These are phyloP conservation scores for Coccyzus lansbergi DNA, from an alignment of 2,797 vertebrate genomes.

Conservation along the genomic window DNA sequence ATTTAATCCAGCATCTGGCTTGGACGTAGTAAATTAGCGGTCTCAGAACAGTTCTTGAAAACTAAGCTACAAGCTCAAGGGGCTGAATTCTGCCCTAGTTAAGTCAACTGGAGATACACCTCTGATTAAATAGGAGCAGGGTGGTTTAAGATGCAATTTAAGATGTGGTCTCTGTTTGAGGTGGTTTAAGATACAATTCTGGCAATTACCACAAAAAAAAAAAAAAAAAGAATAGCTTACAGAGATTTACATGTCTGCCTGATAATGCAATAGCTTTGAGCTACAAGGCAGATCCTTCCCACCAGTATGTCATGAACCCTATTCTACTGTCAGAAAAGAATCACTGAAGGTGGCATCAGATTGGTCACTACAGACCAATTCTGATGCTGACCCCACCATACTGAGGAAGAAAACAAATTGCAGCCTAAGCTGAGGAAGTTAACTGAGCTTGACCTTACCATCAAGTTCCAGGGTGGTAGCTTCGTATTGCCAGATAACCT, in stretches of 20 bases:
- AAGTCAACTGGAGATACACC: neutral
- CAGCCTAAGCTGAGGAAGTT: neutral
- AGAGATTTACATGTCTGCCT: neutral
- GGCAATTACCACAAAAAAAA: neutral
- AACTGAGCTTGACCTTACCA: neutral
- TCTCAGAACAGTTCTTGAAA: neutral
- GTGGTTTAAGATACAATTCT: neutral
- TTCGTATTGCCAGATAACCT: neutral
- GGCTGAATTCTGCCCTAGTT: neutral
- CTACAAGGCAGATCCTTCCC: neutral
- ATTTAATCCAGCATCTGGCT: neutral
- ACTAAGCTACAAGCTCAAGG: conserved; percentile 10
- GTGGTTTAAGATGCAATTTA: neutral
- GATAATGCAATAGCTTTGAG: neutral
- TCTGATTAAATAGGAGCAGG: neutral
- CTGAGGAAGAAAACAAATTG: neutral
- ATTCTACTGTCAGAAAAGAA: neutral
- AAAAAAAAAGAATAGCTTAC: neutral
- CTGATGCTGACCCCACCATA: neutral
- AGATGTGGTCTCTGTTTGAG: no score
- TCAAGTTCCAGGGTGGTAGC: neutral
- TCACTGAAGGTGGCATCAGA: neutral
- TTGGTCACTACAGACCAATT: neutral
- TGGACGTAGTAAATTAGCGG: neutral
- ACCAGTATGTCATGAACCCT: neutral